phyloP scores from a whole-genome alignment of 1,140 invertebrate genomes.

The Tetramorium parvispinum region DNA sequence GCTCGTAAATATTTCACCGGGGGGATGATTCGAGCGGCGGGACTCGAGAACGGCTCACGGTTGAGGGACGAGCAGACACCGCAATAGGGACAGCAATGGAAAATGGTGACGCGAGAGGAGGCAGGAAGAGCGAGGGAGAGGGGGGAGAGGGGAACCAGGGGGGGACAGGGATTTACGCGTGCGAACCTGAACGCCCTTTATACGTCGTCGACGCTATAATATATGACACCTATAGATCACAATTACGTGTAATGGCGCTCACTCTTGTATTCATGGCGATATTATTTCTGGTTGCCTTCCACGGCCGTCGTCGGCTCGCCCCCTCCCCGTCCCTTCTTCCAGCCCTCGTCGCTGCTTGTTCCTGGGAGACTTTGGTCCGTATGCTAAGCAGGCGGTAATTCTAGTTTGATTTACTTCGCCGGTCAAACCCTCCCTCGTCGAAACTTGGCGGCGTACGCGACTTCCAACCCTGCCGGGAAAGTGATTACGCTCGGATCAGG shows the following conservation, averaged over 20 bases:
- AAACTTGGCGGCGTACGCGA: constrained; percentile 61
- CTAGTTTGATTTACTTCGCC: constrained; percentile 80
- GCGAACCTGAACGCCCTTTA: constrained; percentile 80
- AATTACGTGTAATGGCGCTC: constrained; percentile 83
- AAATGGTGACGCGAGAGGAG: constrained; percentile 55
- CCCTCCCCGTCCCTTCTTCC: constrained; percentile 9
- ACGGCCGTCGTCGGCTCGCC: constrained; percentile 65
- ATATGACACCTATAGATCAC: constrained; percentile 84
- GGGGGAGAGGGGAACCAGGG: constrained; percentile 9
- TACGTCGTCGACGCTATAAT: constrained; percentile 80
- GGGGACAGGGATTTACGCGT: constrained; percentile 80
- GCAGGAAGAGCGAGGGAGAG: constrained; percentile 23
- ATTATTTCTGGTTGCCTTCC: constrained; percentile 81
- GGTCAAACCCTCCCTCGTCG: constrained; percentile 55
- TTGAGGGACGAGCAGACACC: constrained; percentile 43
- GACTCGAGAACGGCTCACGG: constrained; percentile 51
- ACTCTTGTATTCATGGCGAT: constrained; percentile 83
- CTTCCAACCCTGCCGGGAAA: constrained; percentile 67
- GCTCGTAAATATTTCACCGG: constrained; percentile 79
- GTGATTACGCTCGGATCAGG: constrained; percentile 68
- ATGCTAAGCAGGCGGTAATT: constrained; percentile 81
- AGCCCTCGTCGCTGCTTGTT: constrained; percentile 52
- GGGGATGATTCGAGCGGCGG: constrained; percentile 66
- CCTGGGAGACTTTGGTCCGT: constrained; percentile 73
- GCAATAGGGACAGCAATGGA: constrained; percentile 47